phyloP scores from a whole-genome alignment of 2,113 vertebrate genomes.

The Phylloscopus trochilus region DNA sequence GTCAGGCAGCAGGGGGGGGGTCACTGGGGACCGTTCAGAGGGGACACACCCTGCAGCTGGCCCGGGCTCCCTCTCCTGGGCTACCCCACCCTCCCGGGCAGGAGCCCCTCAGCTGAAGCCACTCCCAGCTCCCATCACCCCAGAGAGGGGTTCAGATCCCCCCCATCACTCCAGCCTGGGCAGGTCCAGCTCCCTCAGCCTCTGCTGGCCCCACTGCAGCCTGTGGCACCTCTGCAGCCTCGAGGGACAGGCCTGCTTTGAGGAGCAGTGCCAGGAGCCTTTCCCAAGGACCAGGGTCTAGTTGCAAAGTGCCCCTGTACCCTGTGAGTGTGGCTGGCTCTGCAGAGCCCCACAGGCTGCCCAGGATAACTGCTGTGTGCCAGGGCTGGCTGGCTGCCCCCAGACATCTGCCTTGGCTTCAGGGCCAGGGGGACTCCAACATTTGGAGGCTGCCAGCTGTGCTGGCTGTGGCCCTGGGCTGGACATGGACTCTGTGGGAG shows the following conservation, averaged over 20 bases:
- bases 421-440: not conserved
- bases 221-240: not conserved
- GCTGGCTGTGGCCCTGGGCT: not conserved
- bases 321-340: not conserved
- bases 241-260: not conserved
- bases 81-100: not conserved
- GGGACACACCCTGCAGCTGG: not conserved
- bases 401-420: not conserved
- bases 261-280: not conserved
- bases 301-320: not conserved
- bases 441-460: not conserved
- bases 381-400: not conserved
- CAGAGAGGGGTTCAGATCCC: not conserved
- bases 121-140: rapidly evolving
- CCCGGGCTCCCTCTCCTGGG: not conserved
- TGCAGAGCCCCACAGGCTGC: not conserved
- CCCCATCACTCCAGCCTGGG: not conserved
- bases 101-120: not conserved
- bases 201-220: not conserved
- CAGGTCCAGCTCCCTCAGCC: not conserved
- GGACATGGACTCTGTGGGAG: not conserved
- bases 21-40: rapidly evolving
- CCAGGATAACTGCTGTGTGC: not conserved
- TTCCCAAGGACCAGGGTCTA: no score
- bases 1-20: rapidly evolving